Evolutionary conservation across 2,888 invertebrate species (phyloP).

Genomic region (Euzophera pinguis): DNA sequence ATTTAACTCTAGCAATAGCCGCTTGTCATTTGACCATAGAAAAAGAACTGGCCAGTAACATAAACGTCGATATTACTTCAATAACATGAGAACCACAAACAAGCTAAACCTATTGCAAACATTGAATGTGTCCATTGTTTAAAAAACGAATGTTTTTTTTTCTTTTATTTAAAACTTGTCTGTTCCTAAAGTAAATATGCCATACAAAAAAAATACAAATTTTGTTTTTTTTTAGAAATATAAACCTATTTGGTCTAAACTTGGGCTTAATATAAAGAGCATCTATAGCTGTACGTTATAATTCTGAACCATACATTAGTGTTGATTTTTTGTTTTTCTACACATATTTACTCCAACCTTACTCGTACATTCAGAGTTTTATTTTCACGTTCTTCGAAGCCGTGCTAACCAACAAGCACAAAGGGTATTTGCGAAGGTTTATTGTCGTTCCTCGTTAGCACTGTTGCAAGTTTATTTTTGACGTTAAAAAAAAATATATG

Average conservation of each 20-base stretch:
- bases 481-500: background rate
- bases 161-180: constrained; percentile 29
- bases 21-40: constrained; percentile 10
- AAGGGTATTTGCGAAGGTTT: background rate
- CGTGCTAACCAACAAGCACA: background rate
- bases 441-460: background rate
- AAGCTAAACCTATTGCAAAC: constrained; percentile 63
- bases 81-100: constrained; percentile 68
- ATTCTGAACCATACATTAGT: too few relatives aligned
- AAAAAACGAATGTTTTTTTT: constrained; percentile 45
- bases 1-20: constrained; percentile 1
- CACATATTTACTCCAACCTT: background rate
- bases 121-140: constrained; percentile 56
- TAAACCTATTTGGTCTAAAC: too few relatives aligned
- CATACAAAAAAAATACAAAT: too few relatives aligned
- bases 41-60: constrained; percentile 7
- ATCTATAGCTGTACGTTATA: too few relatives aligned
- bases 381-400: background rate
- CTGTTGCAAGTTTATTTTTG: background rate
- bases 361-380: background rate
- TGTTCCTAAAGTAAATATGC: background rate
- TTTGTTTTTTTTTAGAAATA: too few relatives aligned
- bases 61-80: constrained; percentile 24
- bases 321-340: too few relatives aligned
- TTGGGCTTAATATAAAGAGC: too few relatives aligned